Evolutionary conservation across 2,113 vertebrate genomes (phyloP).

Genomic region (Callionymus lyra): DNA sequence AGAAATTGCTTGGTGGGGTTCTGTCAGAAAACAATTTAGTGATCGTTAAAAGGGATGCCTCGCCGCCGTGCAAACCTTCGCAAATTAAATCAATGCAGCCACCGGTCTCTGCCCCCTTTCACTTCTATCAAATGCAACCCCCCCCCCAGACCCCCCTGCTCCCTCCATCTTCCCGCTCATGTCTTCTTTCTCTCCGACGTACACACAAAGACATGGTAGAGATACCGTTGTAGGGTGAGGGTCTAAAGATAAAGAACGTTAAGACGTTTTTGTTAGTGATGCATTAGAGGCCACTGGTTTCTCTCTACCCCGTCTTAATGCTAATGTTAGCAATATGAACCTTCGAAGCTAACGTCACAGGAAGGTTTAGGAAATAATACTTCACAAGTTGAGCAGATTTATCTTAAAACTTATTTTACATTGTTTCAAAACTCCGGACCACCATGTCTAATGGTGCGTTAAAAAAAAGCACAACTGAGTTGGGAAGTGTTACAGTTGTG

Average conservation of each 20-base stretch:
- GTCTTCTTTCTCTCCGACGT: constrained; percentile 28
- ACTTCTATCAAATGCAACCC: constrained; percentile 42
- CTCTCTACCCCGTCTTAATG: too few species aligned
- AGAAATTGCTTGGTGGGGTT: constrained; percentile 76
- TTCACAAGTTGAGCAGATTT: too few species aligned
- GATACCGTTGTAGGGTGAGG: constrained; percentile 9
- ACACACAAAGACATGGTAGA: not conserved
- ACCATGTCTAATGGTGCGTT: too few species aligned
- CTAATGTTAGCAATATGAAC: too few species aligned
- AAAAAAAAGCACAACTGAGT: too few species aligned
- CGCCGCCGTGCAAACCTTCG: constrained; percentile 68
- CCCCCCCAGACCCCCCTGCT: not conserved
- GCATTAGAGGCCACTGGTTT: too few species aligned
- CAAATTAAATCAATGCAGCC: constrained; percentile 71
- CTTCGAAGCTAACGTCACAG: too few species aligned
- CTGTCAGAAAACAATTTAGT: constrained; percentile 95
- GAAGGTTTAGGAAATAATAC: too few species aligned
- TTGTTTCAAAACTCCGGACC: too few species aligned
- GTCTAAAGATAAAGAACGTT: constrained; percentile 33
- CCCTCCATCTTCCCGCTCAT: constrained; percentile 4
- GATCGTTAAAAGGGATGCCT: constrained; percentile 84
- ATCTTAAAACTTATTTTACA: too few species aligned
- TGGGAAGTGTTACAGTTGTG: too few species aligned
- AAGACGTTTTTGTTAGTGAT: constrained; percentile 14
- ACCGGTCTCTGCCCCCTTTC: constrained; percentile 56